These are phyloP conservation scores for Pyrgus malvae DNA, from an alignment of 2,888 invertebrate species.

Conservation along the genomic window DNA sequence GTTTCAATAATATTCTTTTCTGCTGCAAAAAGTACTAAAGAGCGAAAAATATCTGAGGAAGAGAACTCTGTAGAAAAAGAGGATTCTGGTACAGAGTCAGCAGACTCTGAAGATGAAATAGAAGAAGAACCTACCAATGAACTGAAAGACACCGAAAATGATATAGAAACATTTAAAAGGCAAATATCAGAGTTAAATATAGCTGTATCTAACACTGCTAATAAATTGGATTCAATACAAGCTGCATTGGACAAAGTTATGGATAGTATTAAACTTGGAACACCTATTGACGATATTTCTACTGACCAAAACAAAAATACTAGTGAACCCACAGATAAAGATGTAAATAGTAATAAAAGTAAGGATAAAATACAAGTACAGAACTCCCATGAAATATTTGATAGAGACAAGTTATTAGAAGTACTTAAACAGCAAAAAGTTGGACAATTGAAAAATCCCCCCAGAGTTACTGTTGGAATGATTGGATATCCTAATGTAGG, in stretches of 20 bases:
- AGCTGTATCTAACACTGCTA: conserved; percentile 79
- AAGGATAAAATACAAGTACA: conserved; percentile 37
- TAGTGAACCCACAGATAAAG: conserved; percentile 28
- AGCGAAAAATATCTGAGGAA: conserved; percentile 68
- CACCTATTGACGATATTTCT: conserved; percentile 36
- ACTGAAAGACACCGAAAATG: conserved; percentile 55
- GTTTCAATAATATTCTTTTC: conserved; percentile 95
- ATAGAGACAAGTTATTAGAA: conserved; percentile 86
- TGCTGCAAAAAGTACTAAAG: conserved; percentile 84
- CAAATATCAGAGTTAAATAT: conserved; percentile 76
- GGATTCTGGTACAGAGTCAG: conserved; percentile 58
- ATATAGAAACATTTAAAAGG: conserved; percentile 73
- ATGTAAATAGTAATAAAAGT: neutral
- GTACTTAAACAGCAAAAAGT: conserved; percentile 83
- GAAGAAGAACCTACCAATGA: conserved; percentile 47
- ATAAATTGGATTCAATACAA: conserved; percentile 80
- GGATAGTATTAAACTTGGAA: conserved; percentile 62
- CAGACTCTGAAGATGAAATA: conserved; percentile 46
- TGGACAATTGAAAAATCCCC: conserved; percentile 68
- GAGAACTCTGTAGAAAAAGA: conserved; percentile 27
- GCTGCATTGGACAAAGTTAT: conserved; percentile 68
- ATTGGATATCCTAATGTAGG: conserved; percentile 99
- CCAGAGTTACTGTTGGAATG: conserved; percentile 92
- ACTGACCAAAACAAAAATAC: conserved; percentile 25
- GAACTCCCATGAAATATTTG: conserved; percentile 84